Evolutionary conservation across 1,140 invertebrate genomes (phyloP), one percentile per base, ranked within the genome.

Genomic region (Drosophila gunungcola): DNA sequence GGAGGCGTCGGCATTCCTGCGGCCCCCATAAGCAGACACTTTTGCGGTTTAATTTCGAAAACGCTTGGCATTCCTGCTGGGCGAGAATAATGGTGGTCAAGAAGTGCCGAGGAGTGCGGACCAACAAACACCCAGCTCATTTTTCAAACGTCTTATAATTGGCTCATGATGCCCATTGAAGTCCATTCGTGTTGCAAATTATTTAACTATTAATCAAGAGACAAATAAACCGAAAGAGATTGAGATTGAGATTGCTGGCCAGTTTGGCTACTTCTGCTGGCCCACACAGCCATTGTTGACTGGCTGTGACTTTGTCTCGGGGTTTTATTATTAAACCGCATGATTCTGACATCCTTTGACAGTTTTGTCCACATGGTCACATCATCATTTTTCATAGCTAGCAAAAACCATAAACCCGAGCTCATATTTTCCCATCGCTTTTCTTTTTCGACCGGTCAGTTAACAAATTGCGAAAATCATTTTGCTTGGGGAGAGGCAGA

Each of bases 291-390:
- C 38, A 51, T 65, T 75, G 73, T 76, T 51, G 49, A 16, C 48
- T 56, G 29, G 53, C 51, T 55, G 76, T 77, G 73, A 48, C 64
- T 78, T 78, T 45, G 65, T 51, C 41, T 54, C 39, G 56, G 51
- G 39, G 56, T 88, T 64, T 76, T 89, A 60, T 79, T 81, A 60
- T 73, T 76, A 79, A 86, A 86, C 82, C 78, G 65, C 80, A 89
- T 78, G 84, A 82, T 84, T 89, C 88, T 89, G 84, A 89, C 84
- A 89, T 84, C 76, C 84, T 89, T 89, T 89, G 84, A 89, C 84
- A 84, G 80, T 89, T 83, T 73, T 73, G 73, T 84, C 65, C 84
- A 89, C 77, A 89, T 89, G 73, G 70, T 58, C 76, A 83, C 76
- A 84, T 89, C 80, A 89, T 89, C 84, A 89, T 89, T 89, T 89